Base-by-base conservation (phyloP, 2,113 vertebrate genomes). In the Emydocephalus ijimae region DNA sequence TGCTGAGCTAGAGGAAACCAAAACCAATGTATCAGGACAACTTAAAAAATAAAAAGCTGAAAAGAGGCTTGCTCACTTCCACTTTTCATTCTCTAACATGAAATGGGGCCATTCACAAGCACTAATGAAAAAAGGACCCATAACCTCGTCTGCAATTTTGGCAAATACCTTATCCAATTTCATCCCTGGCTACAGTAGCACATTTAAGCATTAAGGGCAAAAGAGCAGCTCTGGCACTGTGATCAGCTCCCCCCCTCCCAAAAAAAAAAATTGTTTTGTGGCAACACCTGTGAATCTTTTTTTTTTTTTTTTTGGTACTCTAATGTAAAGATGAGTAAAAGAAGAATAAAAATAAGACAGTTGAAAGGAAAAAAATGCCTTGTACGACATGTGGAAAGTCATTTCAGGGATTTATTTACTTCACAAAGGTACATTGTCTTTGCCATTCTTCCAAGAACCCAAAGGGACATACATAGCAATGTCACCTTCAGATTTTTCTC, bases 121-220 rank as follows among this genome's bases (percentile, higher is more conserved):
- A 8, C 24, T 2, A 85, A 6, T 12, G 91, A 87, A 89, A 90
- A 90, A 90, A 7, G 3, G 88, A 88, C 56, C 0, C 43, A 43
- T 87, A 86, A 29, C n/a, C 90, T 0, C 7, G 61, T 5, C 18
- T 85, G 29, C 61, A 88, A 3, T 0, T 7, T 89, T 12, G 89
- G 94, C 0, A 39, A n/a, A 39, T 91, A 59, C 0, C 43, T 0
- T 59, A 89, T n/a, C 43, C 56, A 14, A n/a, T 85, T 48, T 89
- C 15, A 90, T 86, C 69, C 59, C 86, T 87, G 54, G 89, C 89
- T 50, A 93, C n/a, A 90, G 81, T 14, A 90, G 56, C 21, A 69
- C 56, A 87, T 93, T 56, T 90, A n/a, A 54, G 3, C 39, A 23
- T 87, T 89, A 61, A 89, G n/a, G 45, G n/a, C 74, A 64, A 86